A percentile compares a stretch with the other conserved stretches of the same genome.
These are phyloP conservation scores for Cenopis cana DNA, from an alignment of 2,888 invertebrate genomes.

Conservation along the genomic window DNA sequence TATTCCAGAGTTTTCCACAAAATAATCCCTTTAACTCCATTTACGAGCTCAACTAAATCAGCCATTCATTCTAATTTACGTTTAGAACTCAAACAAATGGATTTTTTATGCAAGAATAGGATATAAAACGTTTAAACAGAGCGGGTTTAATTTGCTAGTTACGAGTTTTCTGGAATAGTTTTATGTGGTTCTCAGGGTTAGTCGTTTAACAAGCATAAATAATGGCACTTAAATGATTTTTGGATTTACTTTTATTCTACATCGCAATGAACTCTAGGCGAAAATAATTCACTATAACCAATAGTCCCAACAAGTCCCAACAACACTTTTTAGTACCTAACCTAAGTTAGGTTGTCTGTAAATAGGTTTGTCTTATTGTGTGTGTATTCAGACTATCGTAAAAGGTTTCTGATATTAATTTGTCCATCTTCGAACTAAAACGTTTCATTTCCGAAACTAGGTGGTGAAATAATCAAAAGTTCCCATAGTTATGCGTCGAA, in stretches of 20 bases:
- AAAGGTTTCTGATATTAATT: neutral
- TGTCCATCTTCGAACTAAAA: neutral
- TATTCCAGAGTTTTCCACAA: slow-evolving; percentile 81
- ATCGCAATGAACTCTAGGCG: neutral
- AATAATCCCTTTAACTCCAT: slow-evolving; percentile 72
- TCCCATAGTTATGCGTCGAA: slow-evolving; percentile 34
- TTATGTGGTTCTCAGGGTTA: slow-evolving; percentile 13
- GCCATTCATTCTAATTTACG: slow-evolving; percentile 67
- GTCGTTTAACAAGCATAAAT: slow-evolving; percentile 12
- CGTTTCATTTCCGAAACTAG: slow-evolving; percentile 5
- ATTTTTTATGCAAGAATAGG: slow-evolving; percentile 17
- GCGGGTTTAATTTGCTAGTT: slow-evolving; percentile 28
- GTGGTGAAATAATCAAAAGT: slow-evolving; percentile 37
- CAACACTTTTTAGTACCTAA: no score
- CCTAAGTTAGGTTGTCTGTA: no score
- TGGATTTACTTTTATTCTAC: neutral
- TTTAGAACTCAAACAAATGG: slow-evolving; percentile 65
- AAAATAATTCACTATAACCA: neutral
- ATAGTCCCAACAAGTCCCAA: no score
- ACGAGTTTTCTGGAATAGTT: slow-evolving; percentile 33
- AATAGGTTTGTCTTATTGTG: neutral
- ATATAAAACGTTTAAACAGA: slow-evolving; percentile 35
- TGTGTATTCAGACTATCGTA: neutral
- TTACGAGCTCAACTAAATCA: slow-evolving; percentile 72
- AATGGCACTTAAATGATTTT: neutral